A percentile compares a stretch with the other conserved stretches of the same genome.
Evolutionary conservation across 2,113 vertebrate genomes (phyloP).

Genomic region (Brachyhypopomus gauderio): DNA sequence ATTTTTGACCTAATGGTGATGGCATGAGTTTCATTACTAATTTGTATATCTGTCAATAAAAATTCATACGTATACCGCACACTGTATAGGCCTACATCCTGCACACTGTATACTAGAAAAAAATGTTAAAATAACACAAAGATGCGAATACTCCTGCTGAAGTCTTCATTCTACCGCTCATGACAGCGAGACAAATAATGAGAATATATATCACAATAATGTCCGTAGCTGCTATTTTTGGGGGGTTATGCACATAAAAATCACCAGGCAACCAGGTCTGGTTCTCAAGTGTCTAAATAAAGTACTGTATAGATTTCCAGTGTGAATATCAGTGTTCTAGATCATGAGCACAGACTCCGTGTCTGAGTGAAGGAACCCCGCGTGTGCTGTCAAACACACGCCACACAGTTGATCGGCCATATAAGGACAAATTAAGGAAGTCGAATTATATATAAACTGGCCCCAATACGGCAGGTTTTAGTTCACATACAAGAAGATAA

Average conservation of each 20-base stretch:
- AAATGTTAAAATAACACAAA: too few species aligned
- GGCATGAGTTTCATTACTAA: too few species aligned
- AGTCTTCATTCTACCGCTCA: too few species aligned
- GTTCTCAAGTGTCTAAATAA: slow-evolving; percentile 39
- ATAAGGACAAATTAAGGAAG: slow-evolving; percentile 41
- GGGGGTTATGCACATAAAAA: slow-evolving; percentile 27
- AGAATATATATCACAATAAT: not conserved
- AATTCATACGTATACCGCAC: too few species aligned
- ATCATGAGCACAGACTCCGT: not conserved
- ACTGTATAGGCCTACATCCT: too few species aligned
- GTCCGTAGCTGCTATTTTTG: slow-evolving; percentile 10
- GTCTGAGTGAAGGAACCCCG: not conserved
- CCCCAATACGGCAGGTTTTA: slow-evolving; percentile 34
- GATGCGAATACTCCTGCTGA: too few species aligned
- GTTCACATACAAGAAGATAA: not conserved
- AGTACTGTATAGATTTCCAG: slow-evolving; percentile 23
- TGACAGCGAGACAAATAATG: not conserved
- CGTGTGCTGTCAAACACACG: slow-evolving; percentile 15
- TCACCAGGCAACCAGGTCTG: not conserved
- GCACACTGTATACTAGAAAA: too few species aligned
- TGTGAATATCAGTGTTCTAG: not conserved
- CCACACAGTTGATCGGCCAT: slow-evolving; percentile 47
- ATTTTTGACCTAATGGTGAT: too few species aligned
- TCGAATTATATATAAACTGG: slow-evolving; percentile 31
- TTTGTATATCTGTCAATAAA: too few species aligned